These are phyloP conservation scores for human DNA, from an alignment of 2,113 vertebrate genomes.

Conservation along the genomic window GRCh38 chr1:221741001-221741500, in stretches of 20 bases:
- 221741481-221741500: conserved; percentile 29
- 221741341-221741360: neutral
- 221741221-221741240: conserved; percentile 70
- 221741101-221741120: neutral
- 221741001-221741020: neutral
- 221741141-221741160: neutral
- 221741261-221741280: neutral
- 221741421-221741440: neutral
- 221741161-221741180: conserved; percentile 57
- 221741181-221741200: conserved; percentile 33
- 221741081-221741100: conserved; percentile 51
- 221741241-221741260: conserved; percentile 59
- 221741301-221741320: neutral
- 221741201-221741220: conserved; percentile 52
- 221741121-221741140: neutral
- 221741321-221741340: conserved; percentile 28
- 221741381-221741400: conserved; percentile 7
- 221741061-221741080: conserved; percentile 54
- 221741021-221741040: neutral
- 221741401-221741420: neutral
- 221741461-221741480: conserved; percentile 34
- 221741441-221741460: conserved; percentile 79
- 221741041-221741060: conserved; percentile 21
- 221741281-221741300: conserved; percentile 34
- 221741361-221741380: neutral